A percentile compares a stretch with the other conserved stretches of the same genome.
phyloP scores from a whole-genome alignment of 2,888 invertebrate species.

The Herminia tarsipennalis region DNA sequence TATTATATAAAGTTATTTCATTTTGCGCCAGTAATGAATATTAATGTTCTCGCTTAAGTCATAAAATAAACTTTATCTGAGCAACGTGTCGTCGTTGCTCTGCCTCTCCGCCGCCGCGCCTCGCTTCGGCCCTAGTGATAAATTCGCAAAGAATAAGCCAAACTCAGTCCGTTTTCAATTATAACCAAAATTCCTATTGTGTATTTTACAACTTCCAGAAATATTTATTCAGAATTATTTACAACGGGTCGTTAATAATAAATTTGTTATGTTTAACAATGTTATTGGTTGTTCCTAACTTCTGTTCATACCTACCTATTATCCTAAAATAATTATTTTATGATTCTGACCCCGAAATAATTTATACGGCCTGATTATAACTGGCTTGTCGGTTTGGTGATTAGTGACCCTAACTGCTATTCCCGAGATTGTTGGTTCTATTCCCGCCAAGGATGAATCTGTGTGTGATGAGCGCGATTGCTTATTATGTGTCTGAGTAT shows the following conservation, averaged over 20 bases:
- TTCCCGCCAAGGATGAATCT: no score
- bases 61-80: constrained; percentile 84
- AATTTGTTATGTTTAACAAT: constrained; percentile 59
- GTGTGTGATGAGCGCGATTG: no score
- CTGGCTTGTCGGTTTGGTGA: no score
- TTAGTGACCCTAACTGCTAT: no score
- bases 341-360: no score
- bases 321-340: no score
- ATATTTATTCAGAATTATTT: constrained; percentile 76
- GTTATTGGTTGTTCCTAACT: no score
- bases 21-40: constrained; percentile 81
- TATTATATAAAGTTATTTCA: constrained; percentile 83
- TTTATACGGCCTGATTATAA: no score
- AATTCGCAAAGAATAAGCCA: constrained; percentile 77
- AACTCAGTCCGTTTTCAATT: constrained; percentile 80
- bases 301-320: no score
- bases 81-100: constrained; percentile 70
- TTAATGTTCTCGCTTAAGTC: constrained; percentile 82
- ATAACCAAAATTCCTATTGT: constrained; percentile 72
- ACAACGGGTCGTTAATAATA: constrained; percentile 59
- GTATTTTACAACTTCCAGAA: constrained; percentile 72
- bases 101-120: no score
- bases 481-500: no score
- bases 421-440: no score
- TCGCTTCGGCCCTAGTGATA: constrained; percentile 72